Conservation (phyloP, 2,113 vertebrate genomes). For the Nicator chloris region DNA sequence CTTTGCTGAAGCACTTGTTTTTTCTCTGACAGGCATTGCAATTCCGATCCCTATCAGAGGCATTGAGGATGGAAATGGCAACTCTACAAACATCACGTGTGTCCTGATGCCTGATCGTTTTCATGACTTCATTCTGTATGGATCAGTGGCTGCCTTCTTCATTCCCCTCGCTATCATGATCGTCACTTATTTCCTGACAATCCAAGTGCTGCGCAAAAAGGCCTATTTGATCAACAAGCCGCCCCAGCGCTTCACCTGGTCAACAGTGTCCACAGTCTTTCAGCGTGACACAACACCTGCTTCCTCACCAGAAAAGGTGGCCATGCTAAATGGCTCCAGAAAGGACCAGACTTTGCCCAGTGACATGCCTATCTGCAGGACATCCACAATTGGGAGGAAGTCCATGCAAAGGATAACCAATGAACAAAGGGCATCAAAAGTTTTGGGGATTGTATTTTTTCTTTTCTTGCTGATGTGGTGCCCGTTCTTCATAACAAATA, state of each 20-base stretch:
- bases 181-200: conserved; percentile 93
- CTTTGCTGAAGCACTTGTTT: conserved; percentile 14
- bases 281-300: conserved; percentile 75
- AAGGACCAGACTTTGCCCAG: conserved; percentile 67
- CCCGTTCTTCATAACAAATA: conserved; percentile 96
- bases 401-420: conserved; percentile 93
- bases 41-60: conserved; percentile 91
- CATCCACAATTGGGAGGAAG: conserved; percentile 87
- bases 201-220: conserved; percentile 88
- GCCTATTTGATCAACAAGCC: conserved; percentile 86
- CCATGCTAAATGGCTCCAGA: conserved; percentile 73
- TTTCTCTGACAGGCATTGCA: conserved; percentile 86
- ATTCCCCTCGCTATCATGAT: conserved; percentile 94
- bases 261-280: conserved; percentile 83
- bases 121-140: conserved; percentile 88
- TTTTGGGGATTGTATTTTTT: conserved; percentile 94
- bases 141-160: conserved; percentile 92
- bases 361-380: conserved; percentile 75
- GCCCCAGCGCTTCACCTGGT: conserved; percentile 78
- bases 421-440: conserved; percentile 95
- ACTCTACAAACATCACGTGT: conserved; percentile 80
- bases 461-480: conserved; percentile 98
- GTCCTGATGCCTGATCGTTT: conserved; percentile 82
- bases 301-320: conserved; percentile 77
- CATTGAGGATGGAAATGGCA: conserved; percentile 69